These are phyloP conservation scores for Cyanoderma ruficeps DNA, from an alignment of 2,113 vertebrate genomes.

Conservation along the genomic window DNA sequence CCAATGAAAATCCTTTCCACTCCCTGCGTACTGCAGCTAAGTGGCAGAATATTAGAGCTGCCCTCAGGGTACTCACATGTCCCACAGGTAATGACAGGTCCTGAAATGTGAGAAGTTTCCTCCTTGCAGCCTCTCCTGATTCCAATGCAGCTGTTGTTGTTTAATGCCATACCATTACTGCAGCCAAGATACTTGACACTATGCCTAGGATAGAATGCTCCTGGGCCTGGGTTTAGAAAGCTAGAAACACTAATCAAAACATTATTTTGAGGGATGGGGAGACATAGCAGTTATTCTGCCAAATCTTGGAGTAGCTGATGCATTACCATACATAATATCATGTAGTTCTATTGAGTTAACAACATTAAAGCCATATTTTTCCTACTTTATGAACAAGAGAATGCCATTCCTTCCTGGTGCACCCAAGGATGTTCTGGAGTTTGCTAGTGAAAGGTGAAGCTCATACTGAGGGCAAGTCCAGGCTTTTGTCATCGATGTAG, in stretches of 20 bases:
- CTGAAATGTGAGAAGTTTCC: background rate
- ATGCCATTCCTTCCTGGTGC: background rate
- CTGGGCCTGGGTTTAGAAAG: background rate
- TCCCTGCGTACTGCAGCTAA: background rate
- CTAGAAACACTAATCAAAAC: background rate
- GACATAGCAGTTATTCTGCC: background rate
- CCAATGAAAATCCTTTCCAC: background rate
- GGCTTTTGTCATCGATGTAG: background rate
- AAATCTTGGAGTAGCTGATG: background rate
- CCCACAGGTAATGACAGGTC: background rate
- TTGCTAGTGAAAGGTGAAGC: background rate
- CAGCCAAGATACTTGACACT: background rate
- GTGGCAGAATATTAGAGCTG: background rate
- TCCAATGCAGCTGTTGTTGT: background rate
- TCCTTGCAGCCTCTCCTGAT: background rate
- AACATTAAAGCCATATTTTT: background rate
- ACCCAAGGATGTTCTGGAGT: background rate
- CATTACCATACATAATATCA: background rate
- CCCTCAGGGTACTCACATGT: background rate
- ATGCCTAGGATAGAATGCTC: background rate
- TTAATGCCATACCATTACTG: background rate
- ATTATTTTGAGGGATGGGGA: background rate
- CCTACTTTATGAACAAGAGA: background rate
- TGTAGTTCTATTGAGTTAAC: background rate
- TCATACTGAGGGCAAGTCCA: background rate